Evolutionary conservation across 2,797 vertebrate species (phyloP).

Genomic region (Notamacropus eugenii): DNA sequence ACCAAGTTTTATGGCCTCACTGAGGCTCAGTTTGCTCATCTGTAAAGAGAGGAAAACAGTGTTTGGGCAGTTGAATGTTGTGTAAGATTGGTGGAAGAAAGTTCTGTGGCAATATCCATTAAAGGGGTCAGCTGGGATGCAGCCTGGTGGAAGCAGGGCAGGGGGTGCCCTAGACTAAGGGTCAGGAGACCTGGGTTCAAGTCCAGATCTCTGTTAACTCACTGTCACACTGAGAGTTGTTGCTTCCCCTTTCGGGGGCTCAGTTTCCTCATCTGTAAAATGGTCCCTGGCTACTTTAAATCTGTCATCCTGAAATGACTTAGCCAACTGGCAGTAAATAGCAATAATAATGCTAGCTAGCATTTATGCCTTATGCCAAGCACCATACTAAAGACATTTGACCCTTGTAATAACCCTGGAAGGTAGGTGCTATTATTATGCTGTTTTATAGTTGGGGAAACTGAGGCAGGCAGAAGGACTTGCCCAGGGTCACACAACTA

Average conservation of each 20-base stretch:
- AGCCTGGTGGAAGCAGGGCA: not conserved
- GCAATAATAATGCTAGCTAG: too few relatives aligned
- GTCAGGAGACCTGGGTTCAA: not conserved
- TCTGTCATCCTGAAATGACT: too few relatives aligned
- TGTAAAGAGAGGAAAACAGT: not conserved
- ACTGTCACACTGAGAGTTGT: too few relatives aligned
- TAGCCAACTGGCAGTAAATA: too few relatives aligned
- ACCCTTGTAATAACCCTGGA: too few relatives aligned
- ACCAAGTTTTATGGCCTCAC: not conserved
- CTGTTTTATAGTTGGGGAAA: not conserved
- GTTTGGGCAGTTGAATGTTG: not conserved
- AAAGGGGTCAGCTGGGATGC: not conserved
- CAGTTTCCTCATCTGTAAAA: too few relatives aligned
- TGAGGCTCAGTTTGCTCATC: not conserved
- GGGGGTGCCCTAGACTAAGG: not conserved
- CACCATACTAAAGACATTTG: too few relatives aligned
- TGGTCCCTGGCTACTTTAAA: too few relatives aligned
- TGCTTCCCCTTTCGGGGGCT: too few relatives aligned
- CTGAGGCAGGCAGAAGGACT: not conserved
- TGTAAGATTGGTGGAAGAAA: not conserved
- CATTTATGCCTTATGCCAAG: too few relatives aligned
- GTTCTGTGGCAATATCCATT: not conserved
- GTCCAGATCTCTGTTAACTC: too few relatives aligned
- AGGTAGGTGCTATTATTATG: not conserved
- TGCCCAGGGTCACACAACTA: too few relatives aligned